Conservation (phyloP, 1,140 invertebrate genomes). For the Bombus confusus region DNA sequence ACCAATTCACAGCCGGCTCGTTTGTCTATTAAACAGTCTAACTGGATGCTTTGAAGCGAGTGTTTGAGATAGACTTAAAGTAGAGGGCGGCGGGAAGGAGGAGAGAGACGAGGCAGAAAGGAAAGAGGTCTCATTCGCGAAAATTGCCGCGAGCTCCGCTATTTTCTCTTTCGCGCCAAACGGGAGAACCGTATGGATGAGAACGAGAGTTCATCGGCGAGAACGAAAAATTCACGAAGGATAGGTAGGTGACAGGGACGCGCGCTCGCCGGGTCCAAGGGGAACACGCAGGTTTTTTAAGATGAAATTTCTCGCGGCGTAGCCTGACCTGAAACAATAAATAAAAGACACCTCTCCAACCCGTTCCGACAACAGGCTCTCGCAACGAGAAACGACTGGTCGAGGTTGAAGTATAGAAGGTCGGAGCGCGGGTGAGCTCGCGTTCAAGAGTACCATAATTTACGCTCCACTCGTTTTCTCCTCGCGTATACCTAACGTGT, state of each 20-base stretch:
- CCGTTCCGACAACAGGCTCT: neutral
- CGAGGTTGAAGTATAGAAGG: slow-evolving; percentile 25
- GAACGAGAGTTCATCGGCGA: slow-evolving; percentile 19
- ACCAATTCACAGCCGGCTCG: slow-evolving; percentile 26
- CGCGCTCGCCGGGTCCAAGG: neutral
- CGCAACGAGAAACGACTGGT: slow-evolving; percentile 6
- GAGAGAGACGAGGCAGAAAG: neutral
- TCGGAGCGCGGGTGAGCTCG: slow-evolving; percentile 37
- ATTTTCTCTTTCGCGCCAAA: neutral
- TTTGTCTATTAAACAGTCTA: slow-evolving; percentile 44
- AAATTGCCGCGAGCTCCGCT: neutral
- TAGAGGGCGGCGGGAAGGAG: neutral
- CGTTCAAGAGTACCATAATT: slow-evolving; percentile 73
- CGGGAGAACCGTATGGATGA: neutral
- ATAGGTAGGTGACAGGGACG: neutral
- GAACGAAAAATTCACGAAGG: neutral
- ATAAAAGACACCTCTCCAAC: slow-evolving; percentile 62
- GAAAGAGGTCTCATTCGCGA: neutral
- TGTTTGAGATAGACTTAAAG: slow-evolving; percentile 31
- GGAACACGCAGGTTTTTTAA: slow-evolving; percentile 42
- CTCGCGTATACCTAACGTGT: slow-evolving; percentile 70
- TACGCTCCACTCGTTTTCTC: slow-evolving; percentile 73
- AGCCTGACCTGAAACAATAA: slow-evolving; percentile 63
- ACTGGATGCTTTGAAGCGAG: slow-evolving; percentile 25
- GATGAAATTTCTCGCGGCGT: slow-evolving; percentile 65